phyloP scores from a whole-genome alignment of 2,797 vertebrate genomes.

The Discoglossus pictus region DNA sequence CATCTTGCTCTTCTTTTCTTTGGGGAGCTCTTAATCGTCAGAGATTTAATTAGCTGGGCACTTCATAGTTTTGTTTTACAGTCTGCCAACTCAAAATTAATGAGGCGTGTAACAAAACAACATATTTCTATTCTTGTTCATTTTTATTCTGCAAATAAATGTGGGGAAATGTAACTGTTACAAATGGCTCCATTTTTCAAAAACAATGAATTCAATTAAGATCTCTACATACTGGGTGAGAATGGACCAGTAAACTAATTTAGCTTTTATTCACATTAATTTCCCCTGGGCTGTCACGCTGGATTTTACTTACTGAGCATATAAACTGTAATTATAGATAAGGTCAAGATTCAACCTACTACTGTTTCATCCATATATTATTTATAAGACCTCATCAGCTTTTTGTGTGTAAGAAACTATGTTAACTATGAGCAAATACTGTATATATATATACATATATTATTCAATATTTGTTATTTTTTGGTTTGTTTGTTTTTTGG shows the following conservation, averaged over 20 bases:
- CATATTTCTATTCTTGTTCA: constrained; percentile 60
- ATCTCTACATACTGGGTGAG: no score
- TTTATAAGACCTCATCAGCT: no score
- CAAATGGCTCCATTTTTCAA: no score
- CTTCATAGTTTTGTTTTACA: constrained; percentile 65
- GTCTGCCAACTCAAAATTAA: constrained; percentile 71
- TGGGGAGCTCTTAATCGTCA: constrained; percentile 58
- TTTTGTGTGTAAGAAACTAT: constrained; percentile 1
- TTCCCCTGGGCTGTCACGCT: not conserved
- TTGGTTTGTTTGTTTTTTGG: no score
- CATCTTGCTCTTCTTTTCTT: constrained; percentile 58
- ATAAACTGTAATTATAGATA: not conserved
- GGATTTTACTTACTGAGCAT: not conserved
- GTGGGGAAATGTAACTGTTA: constrained; percentile 12
- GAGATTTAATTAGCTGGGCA: constrained; percentile 67
- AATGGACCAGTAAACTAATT: not conserved
- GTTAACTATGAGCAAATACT: no score
- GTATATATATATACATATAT: no score
- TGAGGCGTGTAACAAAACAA: constrained; percentile 68
- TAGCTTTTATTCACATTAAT: not conserved
- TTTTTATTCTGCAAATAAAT: constrained; percentile 64
- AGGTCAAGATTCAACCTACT: constrained; percentile 2
- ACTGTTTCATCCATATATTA: no score
- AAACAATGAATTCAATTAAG: no score
- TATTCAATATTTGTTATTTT: no score